Evolutionary conservation across 2,113 vertebrate genomes (phyloP).

Genomic region (Calyptommatus sinebrachiatus): DNA sequence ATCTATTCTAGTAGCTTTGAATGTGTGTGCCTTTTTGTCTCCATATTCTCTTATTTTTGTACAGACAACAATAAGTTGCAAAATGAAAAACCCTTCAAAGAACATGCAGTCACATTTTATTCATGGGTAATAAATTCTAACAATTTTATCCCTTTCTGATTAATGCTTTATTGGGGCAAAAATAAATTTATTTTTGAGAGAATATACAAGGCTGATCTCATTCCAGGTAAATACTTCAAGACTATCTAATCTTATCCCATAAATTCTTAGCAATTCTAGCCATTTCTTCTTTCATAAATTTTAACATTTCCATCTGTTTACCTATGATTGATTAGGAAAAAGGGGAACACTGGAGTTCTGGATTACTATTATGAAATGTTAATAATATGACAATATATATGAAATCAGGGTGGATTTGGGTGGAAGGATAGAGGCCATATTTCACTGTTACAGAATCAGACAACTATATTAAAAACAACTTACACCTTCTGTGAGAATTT

Average conservation of each 20-base stretch:
- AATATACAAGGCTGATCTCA: neutral
- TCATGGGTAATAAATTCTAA: neutral
- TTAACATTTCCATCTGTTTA: neutral
- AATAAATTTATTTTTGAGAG: neutral
- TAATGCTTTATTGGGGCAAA: neutral
- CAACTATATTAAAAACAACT: conserved; percentile 17
- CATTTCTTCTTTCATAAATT: neutral
- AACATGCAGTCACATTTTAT: neutral
- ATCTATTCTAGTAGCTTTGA: no score
- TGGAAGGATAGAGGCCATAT: neutral
- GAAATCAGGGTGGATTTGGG: neutral
- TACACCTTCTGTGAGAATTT: neutral
- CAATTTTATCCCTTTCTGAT: neutral
- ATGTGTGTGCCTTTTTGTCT: no score
- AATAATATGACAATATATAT: neutral
- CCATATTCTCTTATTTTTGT: no score
- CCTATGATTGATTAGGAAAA: neutral
- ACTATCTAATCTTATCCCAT: neutral
- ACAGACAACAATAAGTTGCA: neutral
- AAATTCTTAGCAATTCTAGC: neutral
- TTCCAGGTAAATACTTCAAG: neutral
- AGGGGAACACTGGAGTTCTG: neutral
- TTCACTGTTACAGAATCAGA: neutral
- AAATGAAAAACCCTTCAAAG: neutral
- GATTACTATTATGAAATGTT: neutral